phyloP scores from a whole-genome alignment of 2,113 vertebrate genomes.

The Hydropotes inermis region DNA sequence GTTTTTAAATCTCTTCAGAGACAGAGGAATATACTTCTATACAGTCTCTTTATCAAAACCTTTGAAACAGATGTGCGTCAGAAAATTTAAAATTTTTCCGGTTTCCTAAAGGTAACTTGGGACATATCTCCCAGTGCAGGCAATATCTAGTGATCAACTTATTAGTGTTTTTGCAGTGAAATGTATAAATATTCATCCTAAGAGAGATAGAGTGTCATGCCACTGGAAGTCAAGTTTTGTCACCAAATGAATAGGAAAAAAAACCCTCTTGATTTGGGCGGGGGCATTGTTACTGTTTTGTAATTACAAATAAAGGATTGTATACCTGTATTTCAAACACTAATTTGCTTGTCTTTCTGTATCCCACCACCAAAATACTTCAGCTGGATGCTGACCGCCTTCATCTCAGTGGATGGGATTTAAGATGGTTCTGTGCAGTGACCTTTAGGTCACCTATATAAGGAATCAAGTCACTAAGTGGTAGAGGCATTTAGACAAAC shows the following conservation, averaged over 20 bases:
- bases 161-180: neutral
- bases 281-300: neutral
- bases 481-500: constrained; percentile 32
- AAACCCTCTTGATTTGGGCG: neutral
- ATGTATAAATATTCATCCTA: neutral
- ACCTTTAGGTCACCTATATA: neutral
- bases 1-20: neutral
- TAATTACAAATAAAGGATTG: neutral
- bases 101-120: neutral
- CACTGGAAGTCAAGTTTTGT: neutral
- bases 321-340: neutral
- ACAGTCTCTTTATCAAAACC: neutral
- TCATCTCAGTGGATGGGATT: neutral
- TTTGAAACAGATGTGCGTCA: neutral
- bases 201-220: neutral
- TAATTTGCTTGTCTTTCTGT: neutral
- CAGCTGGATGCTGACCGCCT: neutral
- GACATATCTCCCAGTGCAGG: neutral
- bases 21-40: neutral
- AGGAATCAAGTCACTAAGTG: neutral
- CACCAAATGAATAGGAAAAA: neutral
- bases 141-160: neutral
- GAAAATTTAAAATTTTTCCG: neutral
- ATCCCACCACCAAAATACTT: neutral
- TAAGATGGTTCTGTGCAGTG: neutral